Evolutionary conservation across 2,888 invertebrate genomes (phyloP).

Genomic region (Agriotes lineatus): DNA sequence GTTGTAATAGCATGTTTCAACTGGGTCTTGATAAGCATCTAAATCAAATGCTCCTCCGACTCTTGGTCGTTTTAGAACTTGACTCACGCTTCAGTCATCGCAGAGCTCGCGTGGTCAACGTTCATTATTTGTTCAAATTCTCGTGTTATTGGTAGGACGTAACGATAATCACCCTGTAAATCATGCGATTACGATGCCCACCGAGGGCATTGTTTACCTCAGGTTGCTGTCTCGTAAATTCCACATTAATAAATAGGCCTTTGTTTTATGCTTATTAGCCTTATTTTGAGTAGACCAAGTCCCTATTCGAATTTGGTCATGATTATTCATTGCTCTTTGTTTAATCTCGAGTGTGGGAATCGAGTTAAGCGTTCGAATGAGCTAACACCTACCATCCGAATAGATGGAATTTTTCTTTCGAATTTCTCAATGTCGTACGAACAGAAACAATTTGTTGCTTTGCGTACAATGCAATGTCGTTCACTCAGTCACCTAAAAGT

Average conservation of each 20-base stretch:
- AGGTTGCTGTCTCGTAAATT: constrained; percentile 10
- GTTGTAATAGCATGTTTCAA: too few relatives aligned
- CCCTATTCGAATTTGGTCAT: constrained; percentile 5
- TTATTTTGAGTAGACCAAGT: constrained; percentile 2
- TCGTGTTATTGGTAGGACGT: constrained; percentile 10
- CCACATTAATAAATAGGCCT: constrained; percentile 10
- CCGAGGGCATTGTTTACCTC: constrained; percentile 15
- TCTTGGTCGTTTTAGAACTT: too few relatives aligned
- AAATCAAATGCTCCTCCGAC: too few relatives aligned
- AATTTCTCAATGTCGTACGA: constrained; percentile 14
- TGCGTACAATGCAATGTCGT: constrained; percentile 18
- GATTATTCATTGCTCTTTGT: constrained; percentile 15
- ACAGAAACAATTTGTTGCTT: constrained; percentile 2
- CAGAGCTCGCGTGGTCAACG: neutral
- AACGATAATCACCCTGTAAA: constrained; percentile 14
- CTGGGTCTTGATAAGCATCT: too few relatives aligned
- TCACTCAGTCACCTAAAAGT: neutral
- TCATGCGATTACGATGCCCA: constrained; percentile 12
- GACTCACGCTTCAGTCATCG: too few relatives aligned
- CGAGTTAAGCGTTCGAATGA: constrained; percentile 1
- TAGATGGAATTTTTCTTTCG: constrained; percentile 9
- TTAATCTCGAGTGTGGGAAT: constrained; percentile 19
- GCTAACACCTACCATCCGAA: constrained; percentile 7
- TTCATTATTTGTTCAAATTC: constrained; percentile 19
- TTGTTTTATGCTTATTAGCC: constrained; percentile 9